phyloP scores from a whole-genome alignment of 2,888 invertebrate species.

The Tineola bisselliella region DNA sequence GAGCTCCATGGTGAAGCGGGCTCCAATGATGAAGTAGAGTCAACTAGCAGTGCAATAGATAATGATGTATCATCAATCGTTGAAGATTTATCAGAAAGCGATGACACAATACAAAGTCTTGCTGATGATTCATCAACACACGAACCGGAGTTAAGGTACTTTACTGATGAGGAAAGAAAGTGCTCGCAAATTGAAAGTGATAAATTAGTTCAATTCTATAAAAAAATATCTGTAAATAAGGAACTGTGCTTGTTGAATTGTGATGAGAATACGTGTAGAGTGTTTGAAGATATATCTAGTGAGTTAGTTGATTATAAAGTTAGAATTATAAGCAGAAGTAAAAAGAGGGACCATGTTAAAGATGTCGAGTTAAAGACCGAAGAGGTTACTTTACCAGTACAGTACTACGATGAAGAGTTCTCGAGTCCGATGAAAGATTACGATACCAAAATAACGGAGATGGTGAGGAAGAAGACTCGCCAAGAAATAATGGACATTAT shows the following conservation, averaged over 20 bases:
- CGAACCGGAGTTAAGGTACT: slow-evolving; percentile 31
- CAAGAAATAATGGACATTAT: slow-evolving; percentile 64
- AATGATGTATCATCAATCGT: background rate
- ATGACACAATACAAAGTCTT: slow-evolving; percentile 12
- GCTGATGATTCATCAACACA: slow-evolving; percentile 13
- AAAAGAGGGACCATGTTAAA: slow-evolving; percentile 13
- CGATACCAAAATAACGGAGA: slow-evolving; percentile 52
- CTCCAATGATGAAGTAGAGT: background rate
- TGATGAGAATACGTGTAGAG: slow-evolving; percentile 43
- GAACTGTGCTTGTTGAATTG: slow-evolving; percentile 47
- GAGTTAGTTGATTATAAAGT: slow-evolving; percentile 40
- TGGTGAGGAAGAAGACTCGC: slow-evolving; percentile 52
- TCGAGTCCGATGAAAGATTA: slow-evolving; percentile 58
- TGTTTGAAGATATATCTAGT: slow-evolving; percentile 39
- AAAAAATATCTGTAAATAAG: slow-evolving; percentile 26
- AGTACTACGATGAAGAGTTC: slow-evolving; percentile 22
- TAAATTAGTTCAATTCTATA: slow-evolving; percentile 37
- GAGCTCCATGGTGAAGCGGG: slow-evolving; percentile 1
- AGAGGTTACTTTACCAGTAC: slow-evolving; percentile 43
- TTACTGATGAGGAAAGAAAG: slow-evolving; percentile 45
- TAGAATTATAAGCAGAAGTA: slow-evolving; percentile 24
- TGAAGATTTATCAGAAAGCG: slow-evolving; percentile 16
- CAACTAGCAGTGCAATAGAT: background rate
- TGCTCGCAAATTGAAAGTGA: slow-evolving; percentile 42
- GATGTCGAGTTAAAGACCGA: slow-evolving; percentile 17